phyloP scores from a whole-genome alignment of 2,888 invertebrate species.

The Spilosoma lubricipeda region DNA sequence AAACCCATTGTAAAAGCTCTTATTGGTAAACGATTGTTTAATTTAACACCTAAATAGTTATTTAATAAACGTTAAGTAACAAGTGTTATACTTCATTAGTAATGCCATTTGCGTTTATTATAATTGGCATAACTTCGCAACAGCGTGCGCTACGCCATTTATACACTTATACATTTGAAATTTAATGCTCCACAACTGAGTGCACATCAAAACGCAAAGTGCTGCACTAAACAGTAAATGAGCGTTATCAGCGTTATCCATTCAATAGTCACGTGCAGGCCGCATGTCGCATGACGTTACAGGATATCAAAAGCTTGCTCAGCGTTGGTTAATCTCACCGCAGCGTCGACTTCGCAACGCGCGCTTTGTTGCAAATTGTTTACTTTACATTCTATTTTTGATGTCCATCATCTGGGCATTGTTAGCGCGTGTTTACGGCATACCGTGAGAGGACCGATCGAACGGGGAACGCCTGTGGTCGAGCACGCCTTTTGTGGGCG shows the following conservation, averaged over 20 bases:
- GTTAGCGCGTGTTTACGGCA: conserved; percentile 78
- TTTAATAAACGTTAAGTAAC: neutral
- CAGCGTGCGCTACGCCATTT: neutral
- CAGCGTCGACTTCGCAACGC: conserved; percentile 66
- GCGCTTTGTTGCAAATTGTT: conserved; percentile 82
- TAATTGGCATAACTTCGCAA: neutral
- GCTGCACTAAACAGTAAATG: conserved; percentile 33
- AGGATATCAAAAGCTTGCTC: conserved; percentile 65
- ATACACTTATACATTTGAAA: conserved; percentile 27
- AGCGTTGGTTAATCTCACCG: conserved; percentile 75
- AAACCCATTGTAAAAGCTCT: neutral
- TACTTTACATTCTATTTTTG: conserved; percentile 84
- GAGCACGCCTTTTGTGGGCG: conserved; percentile 69
- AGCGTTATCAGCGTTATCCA: conserved; percentile 43
- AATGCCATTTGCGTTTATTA: neutral
- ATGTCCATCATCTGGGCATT: conserved; percentile 85
- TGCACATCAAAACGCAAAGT: conserved; percentile 28
- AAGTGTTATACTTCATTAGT: neutral
- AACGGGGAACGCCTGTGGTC: conserved; percentile 60
- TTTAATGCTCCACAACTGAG: conserved; percentile 27
- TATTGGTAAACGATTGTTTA: neutral
- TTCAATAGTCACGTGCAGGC: conserved; percentile 51
- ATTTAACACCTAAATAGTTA: neutral
- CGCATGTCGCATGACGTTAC: conserved; percentile 55
- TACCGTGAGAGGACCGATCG: conserved; percentile 64